Conservation (phyloP, 1,140 invertebrate species). For the Lepidurus apus region DNA sequence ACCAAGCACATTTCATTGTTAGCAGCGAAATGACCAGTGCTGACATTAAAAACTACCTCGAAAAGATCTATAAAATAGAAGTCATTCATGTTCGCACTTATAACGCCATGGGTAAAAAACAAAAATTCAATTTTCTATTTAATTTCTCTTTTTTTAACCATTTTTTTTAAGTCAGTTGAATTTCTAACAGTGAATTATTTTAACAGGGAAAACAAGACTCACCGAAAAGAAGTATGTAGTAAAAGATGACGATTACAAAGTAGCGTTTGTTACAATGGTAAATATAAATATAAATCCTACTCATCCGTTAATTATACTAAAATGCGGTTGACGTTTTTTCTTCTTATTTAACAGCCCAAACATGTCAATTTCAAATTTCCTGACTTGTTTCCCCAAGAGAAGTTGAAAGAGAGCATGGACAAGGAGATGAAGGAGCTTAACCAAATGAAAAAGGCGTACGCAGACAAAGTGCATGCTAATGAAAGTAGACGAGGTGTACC, state of each 20-base stretch:
- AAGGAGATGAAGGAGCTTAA: conserved; percentile 38
- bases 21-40: conserved; percentile 76
- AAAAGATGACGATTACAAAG: conserved; percentile 78
- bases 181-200: conserved; percentile 30
- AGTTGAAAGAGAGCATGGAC: conserved; percentile 37
- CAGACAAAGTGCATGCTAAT: conserved; percentile 33
- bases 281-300: conserved; percentile 41
- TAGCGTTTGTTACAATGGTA: conserved; percentile 75
- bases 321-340: conserved; percentile 16
- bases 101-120: conserved; percentile 58
- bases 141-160: conserved; percentile 5
- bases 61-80: conserved; percentile 86
- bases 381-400: conserved; percentile 42
- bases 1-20: conserved; percentile 74
- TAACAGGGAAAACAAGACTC: conserved; percentile 42
- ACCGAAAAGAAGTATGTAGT: conserved; percentile 55
- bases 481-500: conserved; percentile 31
- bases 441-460: conserved; percentile 29
- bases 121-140: conserved; percentile 40
- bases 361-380: conserved; percentile 44
- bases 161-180: neutral
- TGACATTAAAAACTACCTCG: conserved; percentile 87
- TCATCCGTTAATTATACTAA: conserved; percentile 12
- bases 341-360: conserved; percentile 38
- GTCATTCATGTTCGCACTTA: conserved; percentile 65